Evolutionary conservation across 2,888 invertebrate genomes (phyloP).

Genomic region (Cyclophora punctaria): DNA sequence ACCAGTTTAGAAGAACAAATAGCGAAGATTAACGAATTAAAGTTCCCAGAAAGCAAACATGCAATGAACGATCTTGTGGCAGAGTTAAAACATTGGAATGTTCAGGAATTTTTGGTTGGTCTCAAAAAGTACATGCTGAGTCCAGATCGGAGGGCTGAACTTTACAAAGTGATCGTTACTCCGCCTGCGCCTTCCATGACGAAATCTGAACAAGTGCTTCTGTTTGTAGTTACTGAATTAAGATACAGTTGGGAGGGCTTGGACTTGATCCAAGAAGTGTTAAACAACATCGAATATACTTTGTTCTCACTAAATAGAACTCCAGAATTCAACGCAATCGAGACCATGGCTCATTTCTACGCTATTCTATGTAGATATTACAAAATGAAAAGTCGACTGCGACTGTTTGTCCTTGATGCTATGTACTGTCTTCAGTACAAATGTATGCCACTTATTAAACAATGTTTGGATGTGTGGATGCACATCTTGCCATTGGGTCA

Average conservation of each 20-base stretch:
- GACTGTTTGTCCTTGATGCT: constrained; percentile 58
- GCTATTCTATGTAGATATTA: constrained; percentile 54
- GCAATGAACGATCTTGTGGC: constrained; percentile 41
- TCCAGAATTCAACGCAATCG: constrained; percentile 50
- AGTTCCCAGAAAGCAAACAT: constrained; percentile 26
- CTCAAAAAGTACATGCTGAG: constrained; percentile 44
- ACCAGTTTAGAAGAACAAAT: constrained; percentile 39
- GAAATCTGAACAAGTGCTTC: constrained; percentile 49
- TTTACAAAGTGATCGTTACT: constrained; percentile 33
- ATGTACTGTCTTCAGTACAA: constrained; percentile 65
- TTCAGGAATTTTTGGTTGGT: constrained; percentile 38
- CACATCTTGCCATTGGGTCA: constrained; percentile 54
- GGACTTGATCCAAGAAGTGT: constrained; percentile 34
- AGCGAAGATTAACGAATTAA: constrained; percentile 27
- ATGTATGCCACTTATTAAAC: constrained; percentile 49
- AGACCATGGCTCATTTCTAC: constrained; percentile 58
- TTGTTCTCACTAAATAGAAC: constrained; percentile 51
- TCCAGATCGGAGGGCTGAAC: constrained; percentile 43
- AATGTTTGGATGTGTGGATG: constrained; percentile 60
- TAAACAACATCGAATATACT: constrained; percentile 48
- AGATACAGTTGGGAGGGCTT: constrained; percentile 20
- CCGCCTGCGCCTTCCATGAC: constrained; percentile 53
- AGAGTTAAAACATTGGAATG: constrained; percentile 31
- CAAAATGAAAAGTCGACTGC: constrained; percentile 40
- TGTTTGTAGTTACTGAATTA: constrained; percentile 44